A percentile compares a stretch with the other conserved stretches of the same genome.
Conservation (phyloP, 2,113 vertebrate species). For the Microtus pennsylvanicus region DNA sequence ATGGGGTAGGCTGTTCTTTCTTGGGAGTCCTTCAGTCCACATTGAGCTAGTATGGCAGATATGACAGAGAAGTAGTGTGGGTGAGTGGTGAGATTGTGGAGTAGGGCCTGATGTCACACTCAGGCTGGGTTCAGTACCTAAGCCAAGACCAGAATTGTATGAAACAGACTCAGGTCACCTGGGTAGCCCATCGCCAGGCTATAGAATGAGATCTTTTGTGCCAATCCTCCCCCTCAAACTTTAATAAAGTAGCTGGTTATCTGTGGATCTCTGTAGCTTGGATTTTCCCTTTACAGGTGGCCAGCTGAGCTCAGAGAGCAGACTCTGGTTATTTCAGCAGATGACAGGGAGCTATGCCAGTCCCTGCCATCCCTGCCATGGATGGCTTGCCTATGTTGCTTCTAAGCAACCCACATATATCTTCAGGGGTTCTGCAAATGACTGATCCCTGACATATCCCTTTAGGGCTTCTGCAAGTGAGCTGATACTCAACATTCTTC, state of each 20-base stretch:
- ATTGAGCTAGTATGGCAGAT: background rate
- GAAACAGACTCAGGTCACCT: background rate
- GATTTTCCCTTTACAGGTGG: background rate
- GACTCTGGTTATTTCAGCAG: background rate
- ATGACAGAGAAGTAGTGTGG: background rate
- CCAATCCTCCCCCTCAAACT: background rate
- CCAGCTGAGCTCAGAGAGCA: accelerated
- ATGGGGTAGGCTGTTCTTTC: background rate
- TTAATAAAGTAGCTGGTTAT: background rate
- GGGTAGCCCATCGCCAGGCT: background rate
- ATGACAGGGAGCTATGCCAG: background rate
- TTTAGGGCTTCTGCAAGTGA: background rate
- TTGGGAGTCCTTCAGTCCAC: background rate
- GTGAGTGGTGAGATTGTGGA: background rate
- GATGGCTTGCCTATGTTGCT: background rate
- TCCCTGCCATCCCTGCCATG: too few species aligned
- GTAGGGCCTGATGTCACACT: background rate
- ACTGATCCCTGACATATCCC: background rate
- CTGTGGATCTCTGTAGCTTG: background rate
- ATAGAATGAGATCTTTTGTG: background rate
- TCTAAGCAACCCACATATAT: background rate
- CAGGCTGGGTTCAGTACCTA: background rate
- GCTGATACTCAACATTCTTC: background rate
- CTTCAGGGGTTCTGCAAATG: background rate
- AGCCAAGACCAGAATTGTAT: background rate